phyloP scores from a whole-genome alignment of 2,113 vertebrate genomes.

The Chinchilla lanigera region DNA sequence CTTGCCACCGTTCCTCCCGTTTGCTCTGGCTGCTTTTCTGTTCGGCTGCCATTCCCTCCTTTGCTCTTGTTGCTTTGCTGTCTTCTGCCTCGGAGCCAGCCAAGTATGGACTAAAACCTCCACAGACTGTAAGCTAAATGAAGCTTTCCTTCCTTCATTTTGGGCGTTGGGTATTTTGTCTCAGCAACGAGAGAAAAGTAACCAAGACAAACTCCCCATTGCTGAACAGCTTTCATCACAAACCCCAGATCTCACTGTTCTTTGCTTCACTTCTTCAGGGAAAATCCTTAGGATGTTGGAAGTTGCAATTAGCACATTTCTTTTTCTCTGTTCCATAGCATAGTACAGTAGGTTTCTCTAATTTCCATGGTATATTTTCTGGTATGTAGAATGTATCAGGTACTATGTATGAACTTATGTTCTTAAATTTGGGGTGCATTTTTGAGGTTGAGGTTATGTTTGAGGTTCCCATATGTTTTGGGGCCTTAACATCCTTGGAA shows the following conservation, averaged over 20 bases:
- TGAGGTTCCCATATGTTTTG: not conserved
- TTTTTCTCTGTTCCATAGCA: not conserved
- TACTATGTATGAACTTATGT: not conserved
- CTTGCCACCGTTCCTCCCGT: too few species aligned
- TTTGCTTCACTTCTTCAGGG: not conserved
- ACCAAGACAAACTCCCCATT: not conserved
- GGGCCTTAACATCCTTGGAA: not conserved
- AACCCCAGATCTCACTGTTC: not conserved
- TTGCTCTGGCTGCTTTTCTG: too few species aligned
- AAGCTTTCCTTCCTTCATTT: too few species aligned
- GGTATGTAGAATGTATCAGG: not conserved
- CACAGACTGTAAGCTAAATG: too few species aligned
- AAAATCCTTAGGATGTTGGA: not conserved
- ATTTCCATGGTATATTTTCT: not conserved
- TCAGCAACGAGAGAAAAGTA: too few species aligned
- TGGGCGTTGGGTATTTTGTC: too few species aligned
- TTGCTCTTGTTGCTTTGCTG: too few species aligned
- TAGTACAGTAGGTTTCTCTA: not conserved
- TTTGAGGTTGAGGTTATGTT: not conserved
- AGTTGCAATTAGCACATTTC: not conserved
- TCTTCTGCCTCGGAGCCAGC: too few species aligned
- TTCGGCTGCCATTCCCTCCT: too few species aligned
- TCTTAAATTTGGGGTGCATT: not conserved
- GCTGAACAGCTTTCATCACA: not conserved
- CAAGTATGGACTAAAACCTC: too few species aligned